phyloP scores from a whole-genome alignment of 2,888 invertebrate genomes.

The Drosophila nr. perissopoda region DNA sequence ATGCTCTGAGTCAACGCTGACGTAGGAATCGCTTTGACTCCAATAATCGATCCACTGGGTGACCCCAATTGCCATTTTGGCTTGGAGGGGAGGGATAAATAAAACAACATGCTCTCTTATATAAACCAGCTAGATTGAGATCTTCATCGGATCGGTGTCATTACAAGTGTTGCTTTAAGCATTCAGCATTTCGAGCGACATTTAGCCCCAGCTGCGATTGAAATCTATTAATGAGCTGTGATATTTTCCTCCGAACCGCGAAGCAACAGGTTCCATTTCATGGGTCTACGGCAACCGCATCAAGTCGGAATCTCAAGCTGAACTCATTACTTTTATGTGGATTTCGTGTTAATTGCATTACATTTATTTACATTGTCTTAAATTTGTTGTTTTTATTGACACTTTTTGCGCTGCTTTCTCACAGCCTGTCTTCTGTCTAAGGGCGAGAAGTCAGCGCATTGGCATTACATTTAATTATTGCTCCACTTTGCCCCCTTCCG shows the following conservation, averaged over 20 bases:
- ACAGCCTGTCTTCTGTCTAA: constrained; percentile 44
- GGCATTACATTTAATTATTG: constrained; percentile 49
- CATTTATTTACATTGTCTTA: constrained; percentile 76
- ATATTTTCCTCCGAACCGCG: constrained; percentile 41
- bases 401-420: constrained; percentile 60
- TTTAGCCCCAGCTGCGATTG: constrained; percentile 59
- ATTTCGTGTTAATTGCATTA: constrained; percentile 76
- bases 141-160: constrained; percentile 51
- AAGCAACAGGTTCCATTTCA: constrained; percentile 66
- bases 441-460: constrained; percentile 34
- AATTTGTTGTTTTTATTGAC: constrained; percentile 65
- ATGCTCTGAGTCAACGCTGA: constrained; percentile 54
- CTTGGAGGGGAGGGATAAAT: constrained; percentile 9
- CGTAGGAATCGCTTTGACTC: constrained; percentile 11
- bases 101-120: background rate
- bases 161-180: constrained; percentile 54
- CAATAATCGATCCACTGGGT: background rate
- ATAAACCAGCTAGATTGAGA: constrained; percentile 35
- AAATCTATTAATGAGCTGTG: constrained; percentile 78
- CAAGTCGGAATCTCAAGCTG: constrained; percentile 38
- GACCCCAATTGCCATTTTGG: constrained; percentile 45
- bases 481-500: background rate
- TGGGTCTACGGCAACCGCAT: constrained; percentile 27
- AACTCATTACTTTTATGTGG: constrained; percentile 76
- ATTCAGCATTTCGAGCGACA: constrained; percentile 61